Percentiles rank a stretch among this genome's conserved stretches.
phyloP scores from a whole-genome alignment of 2,888 invertebrate species.

The Chironomus tentans region DNA sequence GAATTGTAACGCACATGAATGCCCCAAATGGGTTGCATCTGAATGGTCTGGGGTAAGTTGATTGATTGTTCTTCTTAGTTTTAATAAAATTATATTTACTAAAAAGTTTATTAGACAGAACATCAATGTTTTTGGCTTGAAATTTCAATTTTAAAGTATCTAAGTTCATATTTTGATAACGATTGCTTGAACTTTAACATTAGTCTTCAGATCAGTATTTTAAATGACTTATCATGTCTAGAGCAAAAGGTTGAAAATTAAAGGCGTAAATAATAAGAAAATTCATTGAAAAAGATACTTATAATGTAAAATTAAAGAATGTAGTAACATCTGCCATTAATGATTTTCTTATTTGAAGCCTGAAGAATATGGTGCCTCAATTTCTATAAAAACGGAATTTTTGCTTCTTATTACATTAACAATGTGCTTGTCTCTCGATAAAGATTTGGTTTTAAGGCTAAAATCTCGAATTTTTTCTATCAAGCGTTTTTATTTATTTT shows the following conservation, averaged over 20 bases:
- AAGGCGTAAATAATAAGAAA: neutral
- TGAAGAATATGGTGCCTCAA: neutral
- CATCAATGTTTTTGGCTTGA: no score
- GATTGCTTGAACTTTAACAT: neutral
- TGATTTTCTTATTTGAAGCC: neutral
- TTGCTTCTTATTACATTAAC: no score
- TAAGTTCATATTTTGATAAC: neutral
- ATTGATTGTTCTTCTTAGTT: conserved; percentile 27
- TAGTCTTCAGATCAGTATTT: neutral
- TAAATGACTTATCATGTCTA: neutral
- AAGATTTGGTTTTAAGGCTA: no score
- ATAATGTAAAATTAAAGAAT: conserved; percentile 7
- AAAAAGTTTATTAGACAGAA: no score
- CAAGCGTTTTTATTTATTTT: no score
- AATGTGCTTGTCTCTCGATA: no score
- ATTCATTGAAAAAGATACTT: neutral
- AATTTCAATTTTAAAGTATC: no score
- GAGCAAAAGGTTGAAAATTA: neutral
- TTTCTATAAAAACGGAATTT: neutral
- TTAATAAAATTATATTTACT: no score
- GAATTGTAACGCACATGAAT: conserved; percentile 73
- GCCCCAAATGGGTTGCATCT: conserved; percentile 79
- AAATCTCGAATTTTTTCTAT: no score
- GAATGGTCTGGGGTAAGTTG: conserved; percentile 84
- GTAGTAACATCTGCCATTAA: conserved; percentile 5